Percentiles rank a stretch among this genome's conserved stretches.
These are phyloP conservation scores for Centruroides sculpturatus DNA, from an alignment of 1,140 invertebrate genomes.

Conservation along the genomic window DNA sequence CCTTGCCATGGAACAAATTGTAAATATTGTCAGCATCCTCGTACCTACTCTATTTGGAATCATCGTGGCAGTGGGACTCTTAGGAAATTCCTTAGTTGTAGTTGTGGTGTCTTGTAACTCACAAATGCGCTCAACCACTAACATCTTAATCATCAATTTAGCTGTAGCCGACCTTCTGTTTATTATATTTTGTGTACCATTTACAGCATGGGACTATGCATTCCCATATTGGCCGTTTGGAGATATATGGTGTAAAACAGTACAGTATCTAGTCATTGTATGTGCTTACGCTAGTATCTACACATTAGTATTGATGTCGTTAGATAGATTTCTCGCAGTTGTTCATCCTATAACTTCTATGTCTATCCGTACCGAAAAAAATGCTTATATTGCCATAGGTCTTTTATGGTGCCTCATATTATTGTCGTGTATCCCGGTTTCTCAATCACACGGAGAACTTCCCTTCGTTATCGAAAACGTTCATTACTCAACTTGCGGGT, in stretches of 20 bases:
- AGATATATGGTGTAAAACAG: constrained; percentile 73
- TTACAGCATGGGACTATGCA: constrained; percentile 75
- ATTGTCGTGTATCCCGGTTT: constrained; percentile 53
- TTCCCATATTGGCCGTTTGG: constrained; percentile 80
- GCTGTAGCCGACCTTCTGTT: constrained; percentile 83
- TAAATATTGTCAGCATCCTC: constrained; percentile 22
- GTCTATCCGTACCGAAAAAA: constrained; percentile 66
- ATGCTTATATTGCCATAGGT: constrained; percentile 61
- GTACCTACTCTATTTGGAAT: constrained; percentile 76
- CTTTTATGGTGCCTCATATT: constrained; percentile 68
- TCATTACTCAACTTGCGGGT: constrained; percentile 2
- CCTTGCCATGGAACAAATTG: neutral
- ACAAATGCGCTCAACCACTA: constrained; percentile 82
- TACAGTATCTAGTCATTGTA: constrained; percentile 66
- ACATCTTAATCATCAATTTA: constrained; percentile 75
- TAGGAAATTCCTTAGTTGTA: constrained; percentile 70
- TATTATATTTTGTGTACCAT: constrained; percentile 88
- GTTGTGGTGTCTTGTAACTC: constrained; percentile 55
- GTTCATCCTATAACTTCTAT: constrained; percentile 33
- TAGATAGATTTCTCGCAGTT: constrained; percentile 17
- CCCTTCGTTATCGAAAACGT: neutral
- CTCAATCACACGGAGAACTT: constrained; percentile 58
- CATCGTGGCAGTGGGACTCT: constrained; percentile 67
- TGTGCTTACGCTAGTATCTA: constrained; percentile 70
- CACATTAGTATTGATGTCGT: constrained; percentile 10